These are phyloP conservation scores for Papilio gigon DNA, from an alignment of 2,888 invertebrate species.

Conservation along the genomic window DNA sequence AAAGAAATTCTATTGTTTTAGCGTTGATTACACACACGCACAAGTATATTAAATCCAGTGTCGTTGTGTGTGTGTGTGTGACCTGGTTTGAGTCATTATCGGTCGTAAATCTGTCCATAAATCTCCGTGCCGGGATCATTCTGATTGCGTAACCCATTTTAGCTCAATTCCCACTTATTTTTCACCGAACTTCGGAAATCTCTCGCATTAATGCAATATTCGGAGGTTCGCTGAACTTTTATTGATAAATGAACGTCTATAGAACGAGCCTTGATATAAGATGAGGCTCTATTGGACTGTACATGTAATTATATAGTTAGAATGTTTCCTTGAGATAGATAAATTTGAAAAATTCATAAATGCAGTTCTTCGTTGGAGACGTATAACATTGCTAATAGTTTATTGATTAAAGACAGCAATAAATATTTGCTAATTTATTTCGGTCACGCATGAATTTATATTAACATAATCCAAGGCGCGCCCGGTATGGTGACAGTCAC, in stretches of 20 bases:
- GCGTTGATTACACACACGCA: not conserved
- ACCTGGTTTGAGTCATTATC: conserved; percentile 42
- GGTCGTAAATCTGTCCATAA: conserved; percentile 42
- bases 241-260: conserved; percentile 16
- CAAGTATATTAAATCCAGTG: not conserved
- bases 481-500: conserved; percentile 21
- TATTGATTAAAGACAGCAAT: conserved; percentile 17
- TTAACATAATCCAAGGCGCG: conserved; percentile 34
- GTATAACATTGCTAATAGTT: too few relatives aligned
- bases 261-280: not conserved
- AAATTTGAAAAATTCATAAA: not conserved
- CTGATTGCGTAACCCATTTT: conserved; percentile 42
- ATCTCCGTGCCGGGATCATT: conserved; percentile 41
- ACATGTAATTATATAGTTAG: not conserved
- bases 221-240: conserved; percentile 19
- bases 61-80: conserved; percentile 29
- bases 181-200: conserved; percentile 23
- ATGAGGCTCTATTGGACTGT: not conserved
- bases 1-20: not conserved
- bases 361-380: too few relatives aligned
- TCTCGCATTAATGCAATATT: conserved; percentile 28
- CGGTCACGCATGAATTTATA: conserved; percentile 25
- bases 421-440: conserved; percentile 12
- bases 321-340: not conserved
- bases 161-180: conserved; percentile 42